Percentiles rank a stretch among this genome's conserved stretches.
Evolutionary conservation across 2,797 vertebrate genomes (phyloP).

Genomic region (Peromyscus melanophrys): DNA sequence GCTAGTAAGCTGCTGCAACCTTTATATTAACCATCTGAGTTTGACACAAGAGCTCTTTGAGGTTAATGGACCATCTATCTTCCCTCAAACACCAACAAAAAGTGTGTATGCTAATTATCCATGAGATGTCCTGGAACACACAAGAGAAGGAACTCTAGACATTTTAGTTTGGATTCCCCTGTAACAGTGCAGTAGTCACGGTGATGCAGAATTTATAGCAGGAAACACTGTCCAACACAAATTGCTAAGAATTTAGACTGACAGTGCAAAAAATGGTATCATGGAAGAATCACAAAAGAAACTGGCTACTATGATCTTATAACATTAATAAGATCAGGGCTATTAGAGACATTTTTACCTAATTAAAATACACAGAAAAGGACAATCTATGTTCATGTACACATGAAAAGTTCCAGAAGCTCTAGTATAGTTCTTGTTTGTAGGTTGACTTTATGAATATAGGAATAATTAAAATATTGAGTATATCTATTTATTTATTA

Average conservation of each 20-base stretch:
- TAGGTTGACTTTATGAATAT: neutral
- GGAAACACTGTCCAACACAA: neutral
- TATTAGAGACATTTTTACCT: constrained; percentile 4
- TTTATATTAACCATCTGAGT: neutral
- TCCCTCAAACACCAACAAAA: neutral
- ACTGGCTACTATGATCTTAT: neutral
- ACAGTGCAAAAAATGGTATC: neutral
- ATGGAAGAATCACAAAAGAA: constrained; percentile 35
- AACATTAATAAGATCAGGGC: neutral
- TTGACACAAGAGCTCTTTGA: neutral
- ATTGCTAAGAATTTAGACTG: neutral
- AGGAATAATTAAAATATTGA: neutral
- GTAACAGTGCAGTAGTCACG: neutral
- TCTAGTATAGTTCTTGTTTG: neutral
- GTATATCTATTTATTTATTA: neutral
- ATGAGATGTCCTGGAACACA: neutral
- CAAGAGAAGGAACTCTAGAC: neutral
- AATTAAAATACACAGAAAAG: neutral
- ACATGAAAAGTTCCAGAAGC: neutral
- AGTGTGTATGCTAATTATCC: neutral
- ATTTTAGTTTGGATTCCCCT: neutral
- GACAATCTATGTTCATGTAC: neutral
- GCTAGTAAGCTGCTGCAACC: neutral
- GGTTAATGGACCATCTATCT: neutral
- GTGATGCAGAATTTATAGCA: neutral